Evolutionary conservation across 2,797 vertebrate species (phyloP).

Genomic region (Chromobotia macracanthus): DNA sequence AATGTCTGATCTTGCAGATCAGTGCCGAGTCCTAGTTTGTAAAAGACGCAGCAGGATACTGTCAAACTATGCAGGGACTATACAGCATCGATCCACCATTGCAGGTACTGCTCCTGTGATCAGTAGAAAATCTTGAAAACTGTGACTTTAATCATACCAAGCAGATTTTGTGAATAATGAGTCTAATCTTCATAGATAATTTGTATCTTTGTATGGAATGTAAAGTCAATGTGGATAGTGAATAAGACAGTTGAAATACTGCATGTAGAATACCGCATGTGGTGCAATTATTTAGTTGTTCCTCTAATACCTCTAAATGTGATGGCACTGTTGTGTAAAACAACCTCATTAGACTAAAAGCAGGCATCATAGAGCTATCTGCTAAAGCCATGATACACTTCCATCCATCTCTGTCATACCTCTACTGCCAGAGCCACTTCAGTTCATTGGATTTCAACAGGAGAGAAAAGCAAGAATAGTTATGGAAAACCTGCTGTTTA

Average conservation of each 20-base stretch:
- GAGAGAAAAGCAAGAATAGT: slow-evolving; percentile 6
- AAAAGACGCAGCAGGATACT: no score
- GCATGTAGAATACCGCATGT: neutral
- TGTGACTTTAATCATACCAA: neutral
- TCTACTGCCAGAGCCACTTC: slow-evolving; percentile 2
- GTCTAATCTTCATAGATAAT: neutral
- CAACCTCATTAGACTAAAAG: neutral
- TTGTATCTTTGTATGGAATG: no score
- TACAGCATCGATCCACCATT: no score
- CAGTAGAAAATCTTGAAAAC: no score
- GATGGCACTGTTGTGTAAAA: neutral
- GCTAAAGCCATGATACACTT: neutral
- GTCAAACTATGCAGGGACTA: no score
- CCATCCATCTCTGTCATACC: slow-evolving; percentile 4
- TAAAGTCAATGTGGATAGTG: neutral
- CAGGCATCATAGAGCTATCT: neutral
- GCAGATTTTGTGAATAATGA: neutral
- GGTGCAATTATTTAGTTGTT: neutral
- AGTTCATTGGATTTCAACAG: neutral
- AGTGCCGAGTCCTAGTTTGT: no score
- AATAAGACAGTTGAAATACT: neutral
- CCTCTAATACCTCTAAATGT: neutral
- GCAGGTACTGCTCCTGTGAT: no score
- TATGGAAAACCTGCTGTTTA: neutral
- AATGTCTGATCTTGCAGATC: no score